Percentiles rank a stretch among this genome's conserved stretches.
These are phyloP conservation scores for Palythoa grandis DNA, from an alignment of 92 coral and sea anemone genomes.

Conservation along the genomic window DNA sequence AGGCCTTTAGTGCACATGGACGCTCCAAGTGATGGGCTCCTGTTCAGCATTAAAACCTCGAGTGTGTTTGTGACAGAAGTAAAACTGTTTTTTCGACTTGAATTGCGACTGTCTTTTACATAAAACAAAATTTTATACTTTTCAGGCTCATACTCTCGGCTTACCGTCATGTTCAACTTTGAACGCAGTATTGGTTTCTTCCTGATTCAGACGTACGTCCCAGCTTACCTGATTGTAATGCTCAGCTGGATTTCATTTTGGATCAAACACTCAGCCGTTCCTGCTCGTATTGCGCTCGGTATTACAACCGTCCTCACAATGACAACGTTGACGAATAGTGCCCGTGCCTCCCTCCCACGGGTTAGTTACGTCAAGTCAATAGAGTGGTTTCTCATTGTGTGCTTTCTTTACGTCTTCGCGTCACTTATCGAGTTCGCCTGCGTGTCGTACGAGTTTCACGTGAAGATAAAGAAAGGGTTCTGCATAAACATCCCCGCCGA, in stretches of 20 bases:
- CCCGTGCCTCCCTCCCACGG: slow-evolving; percentile 93
- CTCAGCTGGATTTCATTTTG: slow-evolving; percentile 98
- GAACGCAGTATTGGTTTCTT: slow-evolving; percentile 96
- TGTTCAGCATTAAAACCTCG: too few species aligned
- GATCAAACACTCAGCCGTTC: slow-evolving; percentile 91
- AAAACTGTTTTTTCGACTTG: too few species aligned
- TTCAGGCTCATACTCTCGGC: slow-evolving; percentile 83
- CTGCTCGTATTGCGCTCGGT: slow-evolving; percentile 95
- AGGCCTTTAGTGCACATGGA: too few species aligned
- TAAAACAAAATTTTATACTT: too few species aligned
- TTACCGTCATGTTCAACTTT: slow-evolving; percentile 85
- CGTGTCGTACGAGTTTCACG: slow-evolving; percentile 81
- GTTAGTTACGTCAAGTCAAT: slow-evolving; percentile 92
- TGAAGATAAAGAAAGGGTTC: slow-evolving; percentile 62
- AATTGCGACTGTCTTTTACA: too few species aligned
- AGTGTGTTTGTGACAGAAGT: too few species aligned
- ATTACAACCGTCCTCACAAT: slow-evolving; percentile 96
- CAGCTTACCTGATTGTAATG: slow-evolving; percentile 94
- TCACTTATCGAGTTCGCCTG: slow-evolving; percentile 92
- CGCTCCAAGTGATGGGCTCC: too few species aligned
- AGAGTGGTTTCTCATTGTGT: slow-evolving; percentile 94
- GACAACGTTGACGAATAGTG: slow-evolving; percentile 96
- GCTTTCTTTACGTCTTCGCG: slow-evolving; percentile 92
- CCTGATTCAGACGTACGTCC: slow-evolving; percentile 94
- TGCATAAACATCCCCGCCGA: slow-evolving; percentile 51